Base-by-base conservation (phyloP, 2,797 vertebrate genomes). In the Thripadectes ignobilis region DNA sequence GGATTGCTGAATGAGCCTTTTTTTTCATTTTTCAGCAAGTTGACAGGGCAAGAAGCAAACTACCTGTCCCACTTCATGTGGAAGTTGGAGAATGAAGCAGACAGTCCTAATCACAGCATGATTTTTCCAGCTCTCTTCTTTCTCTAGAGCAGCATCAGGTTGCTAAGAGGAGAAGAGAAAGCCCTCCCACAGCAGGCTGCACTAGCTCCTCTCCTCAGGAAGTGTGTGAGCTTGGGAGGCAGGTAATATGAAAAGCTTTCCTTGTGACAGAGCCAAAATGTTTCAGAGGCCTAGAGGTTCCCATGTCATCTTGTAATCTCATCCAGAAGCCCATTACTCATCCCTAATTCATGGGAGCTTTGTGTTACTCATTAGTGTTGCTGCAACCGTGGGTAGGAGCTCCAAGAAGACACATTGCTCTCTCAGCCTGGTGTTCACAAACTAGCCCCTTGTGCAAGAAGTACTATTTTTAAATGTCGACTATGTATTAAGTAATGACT, bases 381-480 rank as follows among this genome's bases (percentile, higher is more conserved):
- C 76, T 49, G 19, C 59, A 58, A 7, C 45, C 29, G 92, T 86
- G 83, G 63, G 95, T 69, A 89, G 94, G 74, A 95, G 83, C 83
- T 86, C 39, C 19, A 23, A 78, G 79, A 48, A 88, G 92, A 81
- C 43, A 3, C 18, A 10, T 63, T 78, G 68, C 82, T 93, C 57
- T 85, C 59, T 46, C 39, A 67, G 67, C 32, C 82, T 0, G 0
- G 41, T 21, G 52, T 6, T 92, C 69, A 30, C 93, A 96, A 97
- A 89, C 92, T 96, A 93, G 87, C n/a, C 95, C 55, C 83, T 87
- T 89, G 59, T 67, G 61, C 59, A 81, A 93, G 78, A 61, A 83
- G 59, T 54, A 86, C 80, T 84, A 89, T 85, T 94, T 94, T 92
- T 49, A 95, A 96, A 96, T 93, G 92, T 85, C 89, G 93, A 6